Conservation (phyloP, 2,888 invertebrate genomes). For the Drosophila kanekoi region DNA sequence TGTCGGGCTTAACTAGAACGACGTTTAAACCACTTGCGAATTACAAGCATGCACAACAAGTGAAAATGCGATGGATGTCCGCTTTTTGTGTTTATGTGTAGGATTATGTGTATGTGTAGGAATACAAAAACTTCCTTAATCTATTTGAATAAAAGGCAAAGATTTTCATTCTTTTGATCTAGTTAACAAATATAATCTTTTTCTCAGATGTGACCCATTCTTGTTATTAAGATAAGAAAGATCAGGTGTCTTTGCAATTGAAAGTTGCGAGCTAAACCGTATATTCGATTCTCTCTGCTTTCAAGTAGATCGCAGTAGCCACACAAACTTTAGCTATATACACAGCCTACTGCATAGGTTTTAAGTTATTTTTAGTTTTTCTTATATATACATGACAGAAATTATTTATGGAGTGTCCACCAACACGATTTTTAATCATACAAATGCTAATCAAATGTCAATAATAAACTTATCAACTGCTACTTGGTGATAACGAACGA, state of each 20-base stretch:
- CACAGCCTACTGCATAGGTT: constrained; percentile 16
- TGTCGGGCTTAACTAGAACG: not conserved
- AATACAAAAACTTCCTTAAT: too few species aligned
- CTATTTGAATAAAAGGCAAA: too few species aligned
- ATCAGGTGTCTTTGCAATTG: too few species aligned
- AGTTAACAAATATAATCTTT: too few species aligned
- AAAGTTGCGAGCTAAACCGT: too few species aligned
- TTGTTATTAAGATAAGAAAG: too few species aligned
- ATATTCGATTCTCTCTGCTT: not conserved
- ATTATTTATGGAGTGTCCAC: constrained; percentile 9
- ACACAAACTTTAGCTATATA: too few species aligned
- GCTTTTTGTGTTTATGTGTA: too few species aligned
- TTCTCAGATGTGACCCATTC: too few species aligned
- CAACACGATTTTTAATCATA: constrained; percentile 32
- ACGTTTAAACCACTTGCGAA: not conserved
- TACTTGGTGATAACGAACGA: constrained; percentile 28
- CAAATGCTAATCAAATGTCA: constrained; percentile 31
- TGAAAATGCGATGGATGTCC: not conserved
- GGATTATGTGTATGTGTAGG: too few species aligned
- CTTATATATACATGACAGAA: not conserved
- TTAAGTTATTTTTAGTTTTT: not conserved
- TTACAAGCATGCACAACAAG: not conserved
- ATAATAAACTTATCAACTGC: constrained; percentile 41
- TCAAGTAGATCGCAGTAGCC: not conserved
- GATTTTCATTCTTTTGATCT: too few species aligned